Evolutionary conservation across 64 coral and sea anemone species (phyloP), one percentile per base, ranked within the genome.

Genomic region (Porites lutea): DNA sequence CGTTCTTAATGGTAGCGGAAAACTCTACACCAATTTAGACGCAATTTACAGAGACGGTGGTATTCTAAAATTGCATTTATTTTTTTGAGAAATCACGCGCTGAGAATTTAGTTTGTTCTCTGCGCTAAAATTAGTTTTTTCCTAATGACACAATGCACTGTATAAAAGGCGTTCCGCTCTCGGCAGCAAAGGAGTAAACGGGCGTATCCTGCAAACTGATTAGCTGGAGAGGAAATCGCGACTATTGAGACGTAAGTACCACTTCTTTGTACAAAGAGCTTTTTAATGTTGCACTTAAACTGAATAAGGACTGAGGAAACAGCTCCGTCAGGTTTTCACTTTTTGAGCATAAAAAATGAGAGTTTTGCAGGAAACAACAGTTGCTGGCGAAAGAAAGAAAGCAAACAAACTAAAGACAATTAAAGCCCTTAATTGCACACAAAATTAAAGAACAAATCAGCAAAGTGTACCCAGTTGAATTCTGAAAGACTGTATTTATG

Each of bases 111-210:
- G 10, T 63, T 64, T 4, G 37, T 63, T 65, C 27, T 48, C 65
- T 19, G 2, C 6, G 13, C 59, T 65, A 65, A 46, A 49, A 82
- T 48, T 82, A 65, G 59, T 19, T 19, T 65, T 10, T 49, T 45
- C 10, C 43, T 0, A 49, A 65, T 82, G 79, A 65, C 79, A 9
- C 18, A 65, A 82, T 13, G 45, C 23, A 16, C 52, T 0, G 21
- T 80, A 80, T 80, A 80, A 80, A 80, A 80, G 57, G 54, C 21
- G 57, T 22, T 80, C n/a, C 78, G 22, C 22, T 46, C 21, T n/a
- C 19, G 14, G 13, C 58, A 22, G 22, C 18, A 3, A 13, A n/a
- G 75, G 57, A 23, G 54, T 16, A 61, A 80, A 80, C 53, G 21
- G 0, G 12, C 78, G 6, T 14, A 22, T 4, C 55, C 2, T 15